These are phyloP conservation scores for Sceliomorpha sp. DNA, from an alignment of 2,888 invertebrate genomes.

Conservation along the genomic window DNA sequence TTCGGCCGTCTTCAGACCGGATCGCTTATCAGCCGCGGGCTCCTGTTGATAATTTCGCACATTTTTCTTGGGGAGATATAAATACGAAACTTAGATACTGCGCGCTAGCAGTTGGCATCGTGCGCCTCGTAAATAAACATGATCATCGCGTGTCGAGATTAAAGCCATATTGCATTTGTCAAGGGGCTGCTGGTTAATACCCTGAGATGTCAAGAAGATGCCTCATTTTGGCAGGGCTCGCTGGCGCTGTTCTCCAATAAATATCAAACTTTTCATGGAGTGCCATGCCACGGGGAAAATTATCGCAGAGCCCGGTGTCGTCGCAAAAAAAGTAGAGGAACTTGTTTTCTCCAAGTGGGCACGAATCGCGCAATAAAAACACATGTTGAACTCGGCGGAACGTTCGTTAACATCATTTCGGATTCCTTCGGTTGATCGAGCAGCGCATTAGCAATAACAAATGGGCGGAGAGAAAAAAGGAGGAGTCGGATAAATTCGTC, in stretches of 20 bases:
- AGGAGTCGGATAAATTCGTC: conserved; percentile 25
- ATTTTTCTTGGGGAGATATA: conserved; percentile 38
- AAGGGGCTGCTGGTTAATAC: conserved; percentile 72
- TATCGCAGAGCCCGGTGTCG: conserved; percentile 43
- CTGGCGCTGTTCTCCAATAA: conserved; percentile 72
- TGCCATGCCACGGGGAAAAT: conserved; percentile 44
- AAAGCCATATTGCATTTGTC: conserved; percentile 79
- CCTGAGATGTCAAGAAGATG: conserved; percentile 73
- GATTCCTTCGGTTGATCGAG: no score
- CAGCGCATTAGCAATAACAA: no score
- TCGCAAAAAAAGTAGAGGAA: conserved; percentile 30
- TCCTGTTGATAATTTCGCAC: conserved; percentile 23
- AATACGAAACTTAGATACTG: conserved; percentile 62
- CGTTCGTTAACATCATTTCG: no score
- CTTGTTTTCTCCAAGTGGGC: conserved; percentile 22
- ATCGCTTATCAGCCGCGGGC: no score
- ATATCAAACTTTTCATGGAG: conserved; percentile 58
- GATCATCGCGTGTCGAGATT: conserved; percentile 77
- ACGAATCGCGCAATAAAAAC: conserved; percentile 21
- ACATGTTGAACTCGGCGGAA: conserved; percentile 10
- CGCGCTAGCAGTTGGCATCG: conserved; percentile 66
- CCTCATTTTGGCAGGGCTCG: conserved; percentile 74
- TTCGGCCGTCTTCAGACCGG: no score
- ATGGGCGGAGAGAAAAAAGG: no score
- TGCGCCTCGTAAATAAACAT: conserved; percentile 66